Evolutionary conservation across 1,140 invertebrate species (phyloP).

Genomic region (Contarinia nasturtii): DNA sequence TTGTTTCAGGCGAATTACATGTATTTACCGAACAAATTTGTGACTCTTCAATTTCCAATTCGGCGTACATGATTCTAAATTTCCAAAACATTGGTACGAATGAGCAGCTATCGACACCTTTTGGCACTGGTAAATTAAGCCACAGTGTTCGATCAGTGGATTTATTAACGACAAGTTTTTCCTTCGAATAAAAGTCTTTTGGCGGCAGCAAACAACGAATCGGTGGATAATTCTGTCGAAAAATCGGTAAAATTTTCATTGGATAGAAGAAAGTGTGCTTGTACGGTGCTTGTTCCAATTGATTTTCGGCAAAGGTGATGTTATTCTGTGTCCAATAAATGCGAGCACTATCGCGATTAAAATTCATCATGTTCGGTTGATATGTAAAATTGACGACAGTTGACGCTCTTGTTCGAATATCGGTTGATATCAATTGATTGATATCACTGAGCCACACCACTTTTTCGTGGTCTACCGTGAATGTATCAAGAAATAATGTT

Average conservation of each 20-base stretch:
- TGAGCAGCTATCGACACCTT: background rate
- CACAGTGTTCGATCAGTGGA: background rate
- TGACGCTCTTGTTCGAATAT: conserved; percentile 7
- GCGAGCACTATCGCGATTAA: conserved; percentile 12
- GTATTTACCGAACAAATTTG: background rate
- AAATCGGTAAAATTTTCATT: conserved; percentile 9
- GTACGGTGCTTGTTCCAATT: background rate
- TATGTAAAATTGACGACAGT: conserved; percentile 12
- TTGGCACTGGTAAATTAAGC: conserved; percentile 1
- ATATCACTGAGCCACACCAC: background rate
- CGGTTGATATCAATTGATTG: conserved; percentile 2
- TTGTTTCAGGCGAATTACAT: conserved; percentile 25
- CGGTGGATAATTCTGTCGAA: conserved; percentile 16
- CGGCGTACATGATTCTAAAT: conserved; percentile 9
- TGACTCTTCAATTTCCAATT: conserved; percentile 11
- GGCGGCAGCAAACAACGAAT: conserved; percentile 10
- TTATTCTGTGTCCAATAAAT: conserved; percentile 14
- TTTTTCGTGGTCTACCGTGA: background rate
- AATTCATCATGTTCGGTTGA: conserved; percentile 1
- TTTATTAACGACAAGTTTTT: background rate
- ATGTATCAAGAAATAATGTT: background rate
- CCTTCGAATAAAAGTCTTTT: background rate
- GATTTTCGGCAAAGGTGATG: conserved; percentile 7
- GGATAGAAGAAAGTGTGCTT: no score
- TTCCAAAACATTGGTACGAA: conserved; percentile 8